Base-by-base conservation (phyloP, 1,140 invertebrate genomes). In the Eumaeus atala region DNA sequence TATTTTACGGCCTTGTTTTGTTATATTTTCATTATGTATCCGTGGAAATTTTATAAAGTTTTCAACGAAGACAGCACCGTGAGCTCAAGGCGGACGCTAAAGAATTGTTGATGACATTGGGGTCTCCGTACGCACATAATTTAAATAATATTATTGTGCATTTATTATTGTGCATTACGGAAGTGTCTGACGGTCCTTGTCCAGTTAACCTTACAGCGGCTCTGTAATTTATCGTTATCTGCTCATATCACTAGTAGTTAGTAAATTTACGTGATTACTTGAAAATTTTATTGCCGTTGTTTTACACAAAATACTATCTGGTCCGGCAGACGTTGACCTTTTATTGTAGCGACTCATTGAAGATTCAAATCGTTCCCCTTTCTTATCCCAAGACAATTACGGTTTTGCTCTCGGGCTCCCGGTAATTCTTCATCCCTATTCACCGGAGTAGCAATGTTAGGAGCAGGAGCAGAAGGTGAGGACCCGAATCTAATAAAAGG, bases 101-200 rank as follows among this genome's bases (percentile, higher is more conserved):
- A 79, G 72, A 80, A 77, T 73, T 73, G 76, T 77, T 64, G 77
- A 55, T 70, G 79, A 70, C 79, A 83, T 83, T 83, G 79, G 65
- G 54, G 58, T 48, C 48, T 59, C 54, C 56, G 57, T 64, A 71
- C 62, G 69, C 59, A 72, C 67, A 78, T 78, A 76, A 72, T 76
- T 76, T 80, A 74, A 69, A 77, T 67, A 68, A 76, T 66, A 76
- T 73, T 73, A 74, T 72, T 70, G 69, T 70, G 66, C 63, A 70
- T 70, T 66, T 72, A 72, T 72, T 61, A 64, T 68, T 66, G 68
- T 60, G 66, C 65, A 73, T 69, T 70, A 68, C 77, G 75, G 77
- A 80, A 80, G 75, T 77, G 73, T 72, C 66, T n/a, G 21, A 6
- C 21, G 21, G 21, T 70, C 69, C 69, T 67, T 69, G 66, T 65